Conservation (phyloP, 2,113 vertebrate species). For the Chiloscyllium plagiosum region DNA sequence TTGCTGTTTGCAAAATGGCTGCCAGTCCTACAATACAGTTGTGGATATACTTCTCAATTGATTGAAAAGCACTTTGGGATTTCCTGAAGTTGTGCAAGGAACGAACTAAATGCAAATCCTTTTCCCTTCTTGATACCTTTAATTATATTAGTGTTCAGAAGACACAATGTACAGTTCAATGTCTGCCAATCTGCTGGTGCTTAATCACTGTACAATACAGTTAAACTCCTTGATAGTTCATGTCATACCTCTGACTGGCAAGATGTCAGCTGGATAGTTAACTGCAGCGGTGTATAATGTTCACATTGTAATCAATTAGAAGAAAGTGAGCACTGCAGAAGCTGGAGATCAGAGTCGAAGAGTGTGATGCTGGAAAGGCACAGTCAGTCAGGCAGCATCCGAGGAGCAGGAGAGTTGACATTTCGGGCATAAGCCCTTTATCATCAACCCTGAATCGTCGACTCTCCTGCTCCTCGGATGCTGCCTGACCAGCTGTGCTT, state of each 20-base stretch:
- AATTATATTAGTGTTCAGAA: not conserved
- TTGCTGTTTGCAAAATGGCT: not conserved
- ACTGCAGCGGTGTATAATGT: not conserved
- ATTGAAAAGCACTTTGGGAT: not conserved
- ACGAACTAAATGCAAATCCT: not conserved
- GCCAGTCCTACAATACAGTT: not conserved
- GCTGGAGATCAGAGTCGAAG: too few relatives aligned
- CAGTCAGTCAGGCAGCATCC: too few relatives aligned
- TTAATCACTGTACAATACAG: not conserved
- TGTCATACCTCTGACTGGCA: not conserved
- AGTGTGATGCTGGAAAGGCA: too few relatives aligned
- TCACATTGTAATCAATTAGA: not conserved
- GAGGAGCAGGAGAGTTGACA: too few relatives aligned
- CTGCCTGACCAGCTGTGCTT: too few relatives aligned
- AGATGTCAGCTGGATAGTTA: not conserved
- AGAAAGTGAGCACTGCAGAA: too few relatives aligned
- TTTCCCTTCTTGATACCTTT: not conserved
- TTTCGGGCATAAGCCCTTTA: too few relatives aligned
- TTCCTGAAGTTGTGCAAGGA: not conserved
- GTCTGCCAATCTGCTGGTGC: not conserved
- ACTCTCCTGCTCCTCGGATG: too few relatives aligned
- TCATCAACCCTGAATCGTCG: too few relatives aligned
- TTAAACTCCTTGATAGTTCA: not conserved
- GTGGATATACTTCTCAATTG: not conserved
- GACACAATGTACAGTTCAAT: not conserved